A percentile compares a stretch with the other conserved stretches of the same genome.
Conservation (phyloP, 2,888 invertebrate genomes). For the Belgica antarctica region DNA sequence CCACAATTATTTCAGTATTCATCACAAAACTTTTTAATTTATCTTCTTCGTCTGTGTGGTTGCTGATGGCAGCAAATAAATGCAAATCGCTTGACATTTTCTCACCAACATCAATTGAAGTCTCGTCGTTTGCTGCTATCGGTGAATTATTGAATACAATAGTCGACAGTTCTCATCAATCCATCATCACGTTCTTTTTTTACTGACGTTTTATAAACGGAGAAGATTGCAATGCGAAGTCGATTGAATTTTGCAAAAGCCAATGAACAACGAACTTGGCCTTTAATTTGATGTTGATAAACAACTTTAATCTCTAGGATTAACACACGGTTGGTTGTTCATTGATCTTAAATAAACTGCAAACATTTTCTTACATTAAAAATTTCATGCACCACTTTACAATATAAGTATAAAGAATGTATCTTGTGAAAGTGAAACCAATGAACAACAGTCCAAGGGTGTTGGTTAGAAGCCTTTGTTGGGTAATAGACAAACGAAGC, state of each 20-base stretch:
- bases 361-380: conserved; percentile 32
- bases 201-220: conserved; percentile 25
- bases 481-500: too few species aligned
- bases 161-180: conserved; percentile 35
- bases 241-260: too few species aligned
- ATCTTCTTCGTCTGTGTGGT: neutral
- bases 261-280: too few species aligned
- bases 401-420: too few species aligned
- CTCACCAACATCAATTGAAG: neutral
- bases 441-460: too few species aligned
- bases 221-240: conserved; percentile 14
- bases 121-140: conserved; percentile 1
- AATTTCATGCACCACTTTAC: conserved; percentile 42
- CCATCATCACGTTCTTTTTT: conserved; percentile 22
- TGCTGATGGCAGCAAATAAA: conserved; percentile 34
- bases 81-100: conserved; percentile 2
- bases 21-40: conserved; percentile 16
- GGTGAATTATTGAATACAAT: conserved; percentile 33
- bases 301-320: too few species aligned
- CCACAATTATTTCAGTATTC: neutral
- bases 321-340: too few species aligned
- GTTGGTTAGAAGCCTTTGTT: too few species aligned
- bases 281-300: too few species aligned
- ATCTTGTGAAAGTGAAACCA: conserved; percentile 23
- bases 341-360: too few species aligned